These are phyloP conservation scores for Drosophila histrio DNA, from an alignment of 2,888 invertebrate genomes.

Conservation along the genomic window DNA sequence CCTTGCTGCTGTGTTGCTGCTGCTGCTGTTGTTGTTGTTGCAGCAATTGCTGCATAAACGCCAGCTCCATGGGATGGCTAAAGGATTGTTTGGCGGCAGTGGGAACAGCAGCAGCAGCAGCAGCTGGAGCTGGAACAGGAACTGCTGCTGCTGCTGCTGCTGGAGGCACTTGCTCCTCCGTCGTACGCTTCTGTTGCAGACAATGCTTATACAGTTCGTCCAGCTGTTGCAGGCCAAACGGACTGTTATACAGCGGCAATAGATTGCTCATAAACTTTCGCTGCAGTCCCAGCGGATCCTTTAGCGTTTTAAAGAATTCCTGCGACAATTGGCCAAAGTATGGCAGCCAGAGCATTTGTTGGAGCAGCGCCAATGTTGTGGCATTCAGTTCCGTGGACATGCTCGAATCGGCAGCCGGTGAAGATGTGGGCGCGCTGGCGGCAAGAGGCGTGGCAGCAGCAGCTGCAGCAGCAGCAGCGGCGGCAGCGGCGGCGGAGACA, in stretches of 20 bases:
- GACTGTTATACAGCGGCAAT: slow-evolving; percentile 68
- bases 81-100: slow-evolving; percentile 32
- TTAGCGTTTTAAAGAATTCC: slow-evolving; percentile 85
- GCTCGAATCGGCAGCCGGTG: slow-evolving; percentile 73
- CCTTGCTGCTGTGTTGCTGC: slow-evolving; percentile 69
- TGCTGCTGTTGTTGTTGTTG: slow-evolving; percentile 85
- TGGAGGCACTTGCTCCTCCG: slow-evolving; percentile 24
- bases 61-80: slow-evolving; percentile 83
- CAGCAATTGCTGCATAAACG: slow-evolving; percentile 89
- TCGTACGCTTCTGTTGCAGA: slow-evolving; percentile 82
- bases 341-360: slow-evolving; percentile 91
- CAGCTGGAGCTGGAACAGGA: slow-evolving; percentile 23
- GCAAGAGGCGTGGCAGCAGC: slow-evolving; percentile 15
- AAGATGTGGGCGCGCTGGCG: slow-evolving; percentile 23
- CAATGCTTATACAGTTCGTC: slow-evolving; percentile 73
- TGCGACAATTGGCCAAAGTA: slow-evolving; percentile 85
- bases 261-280: slow-evolving; percentile 75
- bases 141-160: slow-evolving; percentile 3
- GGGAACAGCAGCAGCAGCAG: background rate
- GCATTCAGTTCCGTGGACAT: slow-evolving; percentile 88
- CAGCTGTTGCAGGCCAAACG: slow-evolving; percentile 67
- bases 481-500: background rate
- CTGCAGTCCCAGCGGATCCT: slow-evolving; percentile 72
- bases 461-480: slow-evolving; percentile 7
- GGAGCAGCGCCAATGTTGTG: slow-evolving; percentile 88